These are phyloP conservation scores for Thereva unica DNA, from an alignment of 2,888 invertebrate genomes.

Conservation along the genomic window DNA sequence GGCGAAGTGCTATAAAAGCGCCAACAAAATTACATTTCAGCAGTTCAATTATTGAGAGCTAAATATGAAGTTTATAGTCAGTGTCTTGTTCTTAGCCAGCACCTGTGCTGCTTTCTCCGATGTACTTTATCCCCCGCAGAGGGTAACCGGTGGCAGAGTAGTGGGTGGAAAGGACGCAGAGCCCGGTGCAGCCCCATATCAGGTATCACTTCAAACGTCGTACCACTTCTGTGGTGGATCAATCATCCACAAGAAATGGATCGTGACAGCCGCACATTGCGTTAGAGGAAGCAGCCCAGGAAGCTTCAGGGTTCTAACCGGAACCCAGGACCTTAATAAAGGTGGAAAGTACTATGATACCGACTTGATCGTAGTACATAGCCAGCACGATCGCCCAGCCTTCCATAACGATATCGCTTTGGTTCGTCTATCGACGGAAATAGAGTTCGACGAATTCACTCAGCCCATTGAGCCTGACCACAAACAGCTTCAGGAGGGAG, in stretches of 20 bases:
- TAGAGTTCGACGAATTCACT: slow-evolving; percentile 61
- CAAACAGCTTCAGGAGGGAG: slow-evolving; percentile 60
- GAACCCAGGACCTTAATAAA: slow-evolving; percentile 50
- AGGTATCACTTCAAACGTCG: slow-evolving; percentile 52
- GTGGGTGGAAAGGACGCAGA: background rate
- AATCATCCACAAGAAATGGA: slow-evolving; percentile 49
- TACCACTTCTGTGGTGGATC: slow-evolving; percentile 55
- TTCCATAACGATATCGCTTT: slow-evolving; percentile 70
- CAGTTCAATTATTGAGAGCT: no score
- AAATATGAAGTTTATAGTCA: no score
- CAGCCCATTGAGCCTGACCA: slow-evolving; percentile 63
- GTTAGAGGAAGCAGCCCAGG: slow-evolving; percentile 45
- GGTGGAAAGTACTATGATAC: slow-evolving; percentile 48
- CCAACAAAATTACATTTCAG: no score
- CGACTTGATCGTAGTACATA: slow-evolving; percentile 48
- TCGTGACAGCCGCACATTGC: slow-evolving; percentile 55
- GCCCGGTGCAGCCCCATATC: slow-evolving; percentile 47
- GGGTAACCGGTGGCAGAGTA: background rate
- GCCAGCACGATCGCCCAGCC: slow-evolving; percentile 44
- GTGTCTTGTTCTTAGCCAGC: no score
- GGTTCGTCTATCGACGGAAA: slow-evolving; percentile 61
- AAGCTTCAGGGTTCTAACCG: slow-evolving; percentile 47
- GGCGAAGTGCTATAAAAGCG: no score
- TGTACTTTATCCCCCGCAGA: background rate
- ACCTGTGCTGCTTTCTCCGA: no score